Conservation (phyloP, 1,140 invertebrate genomes). For the Ruditapes philippinarum region DNA sequence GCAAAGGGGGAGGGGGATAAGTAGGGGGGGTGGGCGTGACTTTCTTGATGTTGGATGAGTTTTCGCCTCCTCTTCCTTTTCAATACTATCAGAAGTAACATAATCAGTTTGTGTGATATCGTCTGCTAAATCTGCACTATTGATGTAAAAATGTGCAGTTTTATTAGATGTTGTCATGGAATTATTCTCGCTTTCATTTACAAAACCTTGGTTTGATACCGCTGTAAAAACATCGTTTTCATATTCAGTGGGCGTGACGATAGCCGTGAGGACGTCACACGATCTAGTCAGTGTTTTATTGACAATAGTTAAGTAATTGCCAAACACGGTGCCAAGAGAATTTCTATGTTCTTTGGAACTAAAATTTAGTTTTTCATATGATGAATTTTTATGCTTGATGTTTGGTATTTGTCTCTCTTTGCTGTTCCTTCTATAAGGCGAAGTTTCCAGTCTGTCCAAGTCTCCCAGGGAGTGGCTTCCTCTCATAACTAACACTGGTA, state of each 20-base stretch:
- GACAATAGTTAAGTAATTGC: background rate
- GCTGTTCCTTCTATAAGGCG: background rate
- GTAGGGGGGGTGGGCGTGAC: slow-evolving; percentile 1
- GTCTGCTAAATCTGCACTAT: too few species aligned
- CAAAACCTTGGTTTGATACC: background rate
- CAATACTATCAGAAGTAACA: background rate
- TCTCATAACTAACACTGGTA: slow-evolving; percentile 10
- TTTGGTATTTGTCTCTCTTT: background rate
- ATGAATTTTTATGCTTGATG: background rate
- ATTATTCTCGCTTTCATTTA: background rate
- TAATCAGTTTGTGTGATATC: background rate
- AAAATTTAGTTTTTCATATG: background rate
- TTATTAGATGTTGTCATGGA: too few species aligned
- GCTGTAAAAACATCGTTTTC: background rate
- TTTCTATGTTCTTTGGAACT: background rate
- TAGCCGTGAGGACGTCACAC: background rate
- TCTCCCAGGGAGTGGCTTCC: background rate
- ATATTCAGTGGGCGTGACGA: background rate
- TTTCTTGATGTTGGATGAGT: too few species aligned
- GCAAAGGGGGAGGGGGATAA: slow-evolving; percentile 3
- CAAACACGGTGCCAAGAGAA: background rate
- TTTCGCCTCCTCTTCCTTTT: background rate
- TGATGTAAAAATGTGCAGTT: too few species aligned
- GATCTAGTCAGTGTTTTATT: background rate
- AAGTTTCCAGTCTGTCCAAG: background rate